Evolutionary conservation across 2,797 vertebrate species (phyloP).

Genomic region (Galago senegalensis): DNA sequence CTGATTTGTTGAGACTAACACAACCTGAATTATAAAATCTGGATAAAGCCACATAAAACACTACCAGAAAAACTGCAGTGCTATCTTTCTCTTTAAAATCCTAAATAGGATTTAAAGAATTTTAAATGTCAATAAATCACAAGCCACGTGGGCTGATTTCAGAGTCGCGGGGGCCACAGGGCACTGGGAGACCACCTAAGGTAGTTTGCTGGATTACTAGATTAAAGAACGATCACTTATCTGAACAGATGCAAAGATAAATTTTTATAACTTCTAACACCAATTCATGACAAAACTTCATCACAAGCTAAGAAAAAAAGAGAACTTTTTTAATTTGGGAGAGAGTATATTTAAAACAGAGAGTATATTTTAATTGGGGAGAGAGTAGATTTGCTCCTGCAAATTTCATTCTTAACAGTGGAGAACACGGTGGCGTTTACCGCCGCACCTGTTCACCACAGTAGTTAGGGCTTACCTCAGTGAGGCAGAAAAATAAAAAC

Average conservation of each 20-base stretch:
- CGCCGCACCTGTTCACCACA: background rate
- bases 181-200: background rate
- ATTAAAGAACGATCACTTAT: background rate
- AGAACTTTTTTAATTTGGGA: background rate
- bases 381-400: background rate
- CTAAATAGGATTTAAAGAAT: background rate
- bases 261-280: background rate
- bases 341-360: background rate
- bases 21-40: background rate
- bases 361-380: background rate
- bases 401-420: background rate
- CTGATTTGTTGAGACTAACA: background rate
- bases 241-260: background rate
- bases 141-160: background rate
- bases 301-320: background rate
- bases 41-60: background rate
- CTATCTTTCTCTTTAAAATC: background rate
- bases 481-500: background rate
- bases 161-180: background rate
- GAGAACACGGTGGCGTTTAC: accelerated
- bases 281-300: background rate
- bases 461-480: background rate
- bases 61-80: background rate
- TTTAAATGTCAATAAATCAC: background rate
- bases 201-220: background rate